phyloP scores from a whole-genome alignment of 30 jellyfish, hydroid and myxozoan genomes.

The Nemopilema nomurai region DNA sequence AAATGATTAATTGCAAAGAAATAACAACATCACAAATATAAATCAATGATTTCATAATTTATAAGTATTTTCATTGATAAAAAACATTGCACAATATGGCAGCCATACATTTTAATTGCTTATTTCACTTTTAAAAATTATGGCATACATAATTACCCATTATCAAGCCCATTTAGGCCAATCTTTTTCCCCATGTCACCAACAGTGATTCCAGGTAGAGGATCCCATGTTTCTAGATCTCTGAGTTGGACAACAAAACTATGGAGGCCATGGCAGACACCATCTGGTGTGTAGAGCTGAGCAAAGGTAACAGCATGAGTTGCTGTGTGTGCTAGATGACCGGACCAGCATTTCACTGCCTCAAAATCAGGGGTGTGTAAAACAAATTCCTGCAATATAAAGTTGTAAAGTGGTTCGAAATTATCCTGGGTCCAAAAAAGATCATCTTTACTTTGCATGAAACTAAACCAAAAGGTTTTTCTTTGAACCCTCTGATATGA shows the following conservation, averaged over 20 bases:
- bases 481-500: too few species aligned
- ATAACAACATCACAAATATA: too few species aligned
- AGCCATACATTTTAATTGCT: too few species aligned
- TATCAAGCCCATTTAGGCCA: slow-evolving; percentile 88
- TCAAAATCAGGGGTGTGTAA: slow-evolving; percentile 87
- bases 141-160: slow-evolving; percentile 71
- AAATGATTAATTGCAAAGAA: too few species aligned
- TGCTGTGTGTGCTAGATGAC: slow-evolving; percentile 89
- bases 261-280: slow-evolving; percentile 94
- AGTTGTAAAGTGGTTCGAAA: neutral
- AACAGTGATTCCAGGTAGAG: slow-evolving; percentile 87
- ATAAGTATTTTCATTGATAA: too few species aligned
- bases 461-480: too few species aligned
- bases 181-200: slow-evolving; percentile 97
- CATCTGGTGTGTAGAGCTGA: slow-evolving; percentile 99
- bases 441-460: neutral
- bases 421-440: neutral
- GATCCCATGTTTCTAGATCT: slow-evolving; percentile 37
- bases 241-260: slow-evolving; percentile 82
- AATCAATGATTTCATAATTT: neutral
- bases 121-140: neutral
- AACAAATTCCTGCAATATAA: slow-evolving; percentile 75
- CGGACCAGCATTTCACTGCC: slow-evolving; percentile 97
- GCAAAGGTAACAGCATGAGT: slow-evolving; percentile 93
- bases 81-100: too few species aligned